These are phyloP conservation scores for Bungarus multicinctus DNA, from an alignment of 2,113 vertebrate genomes.

Conservation along the genomic window DNA sequence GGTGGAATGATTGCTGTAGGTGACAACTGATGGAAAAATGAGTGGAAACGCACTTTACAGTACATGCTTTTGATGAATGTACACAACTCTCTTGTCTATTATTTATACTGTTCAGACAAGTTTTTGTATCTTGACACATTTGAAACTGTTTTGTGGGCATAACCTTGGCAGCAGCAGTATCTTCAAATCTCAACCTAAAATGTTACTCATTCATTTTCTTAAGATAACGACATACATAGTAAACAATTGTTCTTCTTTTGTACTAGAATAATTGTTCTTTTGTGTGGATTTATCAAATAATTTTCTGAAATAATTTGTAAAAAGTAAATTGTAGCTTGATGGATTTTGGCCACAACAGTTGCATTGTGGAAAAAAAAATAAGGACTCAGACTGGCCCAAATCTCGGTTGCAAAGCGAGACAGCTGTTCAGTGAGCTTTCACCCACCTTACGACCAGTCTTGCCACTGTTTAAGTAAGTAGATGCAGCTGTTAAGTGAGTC, in stretches of 20 bases:
- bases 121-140: neutral
- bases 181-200: neutral
- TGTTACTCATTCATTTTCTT: neutral
- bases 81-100: neutral
- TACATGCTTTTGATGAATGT: neutral
- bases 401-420: too few species aligned
- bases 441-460: too few species aligned
- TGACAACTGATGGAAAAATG: neutral
- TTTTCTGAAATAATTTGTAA: neutral
- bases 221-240: neutral
- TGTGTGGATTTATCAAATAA: neutral
- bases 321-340: neutral
- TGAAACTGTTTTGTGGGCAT: neutral
- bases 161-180: neutral
- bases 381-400: neutral
- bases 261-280: neutral
- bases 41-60: neutral
- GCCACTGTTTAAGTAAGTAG: too few species aligned
- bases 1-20: neutral
- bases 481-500: too few species aligned
- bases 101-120: neutral
- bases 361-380: neutral
- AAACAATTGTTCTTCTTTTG: neutral
- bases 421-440: too few species aligned
- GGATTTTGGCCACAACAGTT: neutral